Evolutionary conservation across 1,140 invertebrate genomes (phyloP), one percentile per base, ranked within the genome.

Genomic region (Orius laevigatus): DNA sequence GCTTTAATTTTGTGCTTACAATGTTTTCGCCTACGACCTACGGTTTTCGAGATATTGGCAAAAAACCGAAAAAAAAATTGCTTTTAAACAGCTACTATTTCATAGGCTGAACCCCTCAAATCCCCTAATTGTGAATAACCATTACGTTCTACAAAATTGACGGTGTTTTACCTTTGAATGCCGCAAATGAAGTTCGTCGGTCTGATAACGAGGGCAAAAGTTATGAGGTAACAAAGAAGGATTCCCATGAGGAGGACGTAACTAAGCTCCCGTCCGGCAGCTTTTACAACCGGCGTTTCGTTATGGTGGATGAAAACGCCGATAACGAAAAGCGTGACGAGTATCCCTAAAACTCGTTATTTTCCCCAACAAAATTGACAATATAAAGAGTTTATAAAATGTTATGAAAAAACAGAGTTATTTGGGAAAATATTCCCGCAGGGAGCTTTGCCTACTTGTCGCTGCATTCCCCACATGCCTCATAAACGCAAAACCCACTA

Each of bases 191-290:
- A 60, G 61, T 85, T 73, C 4, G 74, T 81, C 0, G 83, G 83
- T 51, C 77, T 73, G 9, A 89, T 63, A 3, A 92, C 78, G 9
- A 93, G 69, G 1, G 80, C 73, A 61, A 89, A 90, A 3, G 88
- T 90, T 48, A 92, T 79, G 40, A 78, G 72, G 66, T 91, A 94
- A 66, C 89, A 92, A 62, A 90, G 73, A 39, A 92, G 72, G 54
- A 93, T 85, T 3, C 88, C 90, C 15, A 71, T 74, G n/a, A 94
- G 68, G 35, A 94, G 72, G 3, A 93, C 79, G 60, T 84, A 89
- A 52, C 82, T 87, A 33, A 94, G 69, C 66, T 94, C 90, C 48
- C 88, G 70, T 2, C 88, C 88, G 5, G 85, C 86, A 1, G 89
- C 89, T 52, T 87, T 75, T 31, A 94, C 89, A 19, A 94, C 81